Evolutionary conservation across 2,113 vertebrate species (phyloP).

Genomic region (Solea senegalensis): DNA sequence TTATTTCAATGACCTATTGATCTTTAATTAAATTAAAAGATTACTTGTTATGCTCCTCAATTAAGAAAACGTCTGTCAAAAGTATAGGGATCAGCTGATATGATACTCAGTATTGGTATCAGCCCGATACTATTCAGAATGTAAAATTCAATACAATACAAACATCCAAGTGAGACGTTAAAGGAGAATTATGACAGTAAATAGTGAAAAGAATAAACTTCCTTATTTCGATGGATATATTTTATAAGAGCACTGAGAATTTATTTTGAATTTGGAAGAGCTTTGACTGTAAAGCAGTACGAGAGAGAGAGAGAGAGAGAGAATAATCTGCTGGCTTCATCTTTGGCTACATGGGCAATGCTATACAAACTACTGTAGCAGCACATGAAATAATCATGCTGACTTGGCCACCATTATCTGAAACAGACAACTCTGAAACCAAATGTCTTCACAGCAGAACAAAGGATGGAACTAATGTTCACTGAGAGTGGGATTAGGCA

Average conservation of each 20-base stretch:
- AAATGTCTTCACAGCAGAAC: constrained; percentile 20
- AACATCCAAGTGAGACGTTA: no score
- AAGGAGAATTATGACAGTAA: no score
- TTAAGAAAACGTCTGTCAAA: constrained; percentile 5
- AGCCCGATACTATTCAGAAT: neutral
- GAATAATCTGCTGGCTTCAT: constrained; percentile 33
- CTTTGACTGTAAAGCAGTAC: no score
- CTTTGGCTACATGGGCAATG: constrained; percentile 25
- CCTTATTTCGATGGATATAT: no score
- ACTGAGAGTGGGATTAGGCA: constrained; percentile 28
- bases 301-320: no score
- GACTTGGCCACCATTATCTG: constrained; percentile 20
- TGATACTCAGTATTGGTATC: no score
- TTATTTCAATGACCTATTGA: constrained; percentile 24
- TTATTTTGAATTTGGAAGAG: no score
- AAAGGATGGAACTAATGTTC: constrained; percentile 33
- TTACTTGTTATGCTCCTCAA: neutral
- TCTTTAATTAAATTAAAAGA: neutral
- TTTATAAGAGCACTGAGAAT: no score
- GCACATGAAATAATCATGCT: constrained; percentile 22
- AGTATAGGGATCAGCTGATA: neutral
- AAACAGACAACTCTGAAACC: constrained; percentile 20
- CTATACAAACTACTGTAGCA: constrained; percentile 36
- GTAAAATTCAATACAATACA: no score
- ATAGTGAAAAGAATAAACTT: no score